phyloP scores from a whole-genome alignment of 2,113 vertebrate species.

The Trogon melanurus region DNA sequence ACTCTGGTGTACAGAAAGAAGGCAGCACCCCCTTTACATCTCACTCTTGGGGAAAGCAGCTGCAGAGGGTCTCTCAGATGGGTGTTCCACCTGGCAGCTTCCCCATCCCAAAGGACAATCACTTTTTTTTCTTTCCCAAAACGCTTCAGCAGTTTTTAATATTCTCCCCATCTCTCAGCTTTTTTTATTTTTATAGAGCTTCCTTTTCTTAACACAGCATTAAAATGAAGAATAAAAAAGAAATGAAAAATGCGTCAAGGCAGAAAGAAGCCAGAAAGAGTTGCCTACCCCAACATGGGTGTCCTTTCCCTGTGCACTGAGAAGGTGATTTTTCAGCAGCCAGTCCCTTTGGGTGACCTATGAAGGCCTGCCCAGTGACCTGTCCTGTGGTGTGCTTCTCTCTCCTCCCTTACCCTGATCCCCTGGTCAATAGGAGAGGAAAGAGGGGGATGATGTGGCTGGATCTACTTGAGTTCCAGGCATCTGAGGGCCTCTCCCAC shows the following conservation, averaged over 20 bases:
- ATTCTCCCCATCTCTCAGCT: not conserved
- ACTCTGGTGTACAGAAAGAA: not conserved
- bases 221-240: not conserved
- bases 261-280: not conserved
- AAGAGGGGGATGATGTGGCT: not conserved
- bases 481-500: rapidly evolving
- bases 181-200: not conserved
- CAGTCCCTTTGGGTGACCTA: not conserved
- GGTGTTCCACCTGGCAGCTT: not conserved
- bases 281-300: not conserved
- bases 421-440: not conserved
- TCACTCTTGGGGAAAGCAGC: not conserved
- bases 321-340: not conserved
- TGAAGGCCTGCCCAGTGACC: not conserved
- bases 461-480: not conserved
- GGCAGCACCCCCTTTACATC: not conserved
- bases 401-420: not conserved
- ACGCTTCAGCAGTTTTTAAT: not conserved
- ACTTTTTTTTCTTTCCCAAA: not conserved
- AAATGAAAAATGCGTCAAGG: not conserved
- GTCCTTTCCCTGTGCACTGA: not conserved
- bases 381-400: not conserved
- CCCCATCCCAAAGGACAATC: not conserved
- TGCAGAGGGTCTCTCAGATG: not conserved
- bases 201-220: not conserved